A percentile compares a stretch with the other conserved stretches of the same genome.
Evolutionary conservation across 2,113 vertebrate species (phyloP).

Genomic region (Salvator merianae): DNA sequence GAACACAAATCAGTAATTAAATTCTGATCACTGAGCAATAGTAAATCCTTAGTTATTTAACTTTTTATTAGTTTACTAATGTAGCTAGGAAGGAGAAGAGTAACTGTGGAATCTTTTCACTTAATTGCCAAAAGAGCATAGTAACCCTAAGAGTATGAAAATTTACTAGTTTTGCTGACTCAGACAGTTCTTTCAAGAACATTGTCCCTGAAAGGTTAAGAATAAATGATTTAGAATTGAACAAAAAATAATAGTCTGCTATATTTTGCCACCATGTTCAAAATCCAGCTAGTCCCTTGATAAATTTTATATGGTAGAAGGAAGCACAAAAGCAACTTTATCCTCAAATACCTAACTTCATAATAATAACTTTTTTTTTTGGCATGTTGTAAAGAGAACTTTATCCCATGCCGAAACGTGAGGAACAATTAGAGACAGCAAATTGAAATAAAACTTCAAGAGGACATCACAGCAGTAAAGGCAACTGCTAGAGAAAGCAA

Average conservation of each 20-base stretch:
- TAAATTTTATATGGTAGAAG: neutral
- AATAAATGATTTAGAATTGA: neutral
- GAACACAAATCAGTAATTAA: neutral
- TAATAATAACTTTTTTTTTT: conserved; percentile 8
- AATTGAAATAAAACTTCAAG: conserved; percentile 7
- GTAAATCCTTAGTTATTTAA: too few relatives aligned
- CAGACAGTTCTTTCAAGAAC: neutral
- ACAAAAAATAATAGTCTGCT: neutral
- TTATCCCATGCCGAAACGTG: neutral
- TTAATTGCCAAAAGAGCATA: too few relatives aligned
- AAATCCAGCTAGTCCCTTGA: neutral
- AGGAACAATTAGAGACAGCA: neutral
- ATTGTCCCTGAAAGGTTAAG: neutral
- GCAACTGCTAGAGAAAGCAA: conserved; percentile 3
- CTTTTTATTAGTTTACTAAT: too few relatives aligned
- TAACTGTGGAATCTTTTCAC: too few relatives aligned
- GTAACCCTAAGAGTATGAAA: too few relatives aligned
- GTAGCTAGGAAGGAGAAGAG: too few relatives aligned
- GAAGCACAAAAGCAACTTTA: conserved; percentile 12
- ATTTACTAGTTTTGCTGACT: too few relatives aligned
- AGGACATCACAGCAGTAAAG: neutral
- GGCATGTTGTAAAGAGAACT: conserved; percentile 10
- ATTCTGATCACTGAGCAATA: too few relatives aligned
- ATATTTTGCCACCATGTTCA: neutral
- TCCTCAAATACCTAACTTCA: neutral